Conservation (phyloP, 2,797 vertebrate genomes). For the Falco peregrinus region DNA sequence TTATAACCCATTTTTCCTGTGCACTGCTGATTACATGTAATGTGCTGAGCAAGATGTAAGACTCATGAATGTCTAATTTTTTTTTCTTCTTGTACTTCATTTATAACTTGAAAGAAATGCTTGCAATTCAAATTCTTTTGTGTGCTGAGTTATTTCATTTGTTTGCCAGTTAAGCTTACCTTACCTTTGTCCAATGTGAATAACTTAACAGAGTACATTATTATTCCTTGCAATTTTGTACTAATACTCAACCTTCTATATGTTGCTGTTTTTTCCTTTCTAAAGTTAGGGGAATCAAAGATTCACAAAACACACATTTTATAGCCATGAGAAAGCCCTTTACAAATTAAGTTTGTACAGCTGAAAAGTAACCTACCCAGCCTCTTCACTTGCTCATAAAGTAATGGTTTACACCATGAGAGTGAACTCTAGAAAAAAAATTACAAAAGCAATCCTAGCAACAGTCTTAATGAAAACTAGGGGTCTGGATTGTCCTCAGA, state of each 20-base stretch:
- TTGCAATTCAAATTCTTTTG: conserved; percentile 62
- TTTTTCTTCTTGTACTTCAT: conserved; percentile 27
- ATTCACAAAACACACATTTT: neutral
- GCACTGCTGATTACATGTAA: conserved; percentile 33
- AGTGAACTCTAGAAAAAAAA: neutral
- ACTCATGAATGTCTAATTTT: conserved; percentile 1
- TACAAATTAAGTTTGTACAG: neutral
- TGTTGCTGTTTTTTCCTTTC: neutral
- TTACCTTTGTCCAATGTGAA: conserved; percentile 44
- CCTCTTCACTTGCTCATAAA: neutral
- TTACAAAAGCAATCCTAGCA: neutral
- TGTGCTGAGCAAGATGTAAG: conserved; percentile 34
- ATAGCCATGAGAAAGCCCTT: neutral
- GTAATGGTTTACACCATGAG: neutral
- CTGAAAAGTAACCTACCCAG: neutral
- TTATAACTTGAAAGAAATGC: conserved; percentile 66
- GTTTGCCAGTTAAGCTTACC: neutral
- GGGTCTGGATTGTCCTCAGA: neutral
- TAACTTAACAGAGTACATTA: conserved; percentile 35
- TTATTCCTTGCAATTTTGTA: conserved; percentile 21
- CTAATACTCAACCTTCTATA: neutral
- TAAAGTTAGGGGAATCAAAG: neutral
- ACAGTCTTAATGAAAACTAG: neutral
- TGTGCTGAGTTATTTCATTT: conserved; percentile 36
- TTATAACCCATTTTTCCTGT: conserved; percentile 53